Percentiles rank a stretch among this genome's conserved stretches.
phyloP scores from a whole-genome alignment of 2,888 invertebrate species.

The Andrena trimmerana region DNA sequence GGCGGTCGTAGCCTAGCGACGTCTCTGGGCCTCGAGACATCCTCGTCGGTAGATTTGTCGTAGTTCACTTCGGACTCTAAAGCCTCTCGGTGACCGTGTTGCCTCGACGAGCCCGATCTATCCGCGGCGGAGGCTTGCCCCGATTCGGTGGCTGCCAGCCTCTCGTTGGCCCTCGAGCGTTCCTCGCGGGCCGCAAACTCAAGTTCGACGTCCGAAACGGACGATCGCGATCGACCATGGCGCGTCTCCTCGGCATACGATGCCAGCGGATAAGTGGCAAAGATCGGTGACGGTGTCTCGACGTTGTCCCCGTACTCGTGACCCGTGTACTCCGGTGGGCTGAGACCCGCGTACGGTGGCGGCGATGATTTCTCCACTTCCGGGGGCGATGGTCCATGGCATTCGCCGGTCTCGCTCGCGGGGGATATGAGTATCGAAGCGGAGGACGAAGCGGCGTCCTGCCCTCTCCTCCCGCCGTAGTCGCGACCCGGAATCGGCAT shows the following conservation, averaged over 20 bases:
- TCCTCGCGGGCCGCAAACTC: not conserved
- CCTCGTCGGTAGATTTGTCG: slow-evolving; percentile 29
- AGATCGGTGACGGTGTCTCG: slow-evolving; percentile 60
- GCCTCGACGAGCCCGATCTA: not conserved
- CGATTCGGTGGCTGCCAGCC: not conserved
- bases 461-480: not conserved
- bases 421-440: slow-evolving; percentile 55
- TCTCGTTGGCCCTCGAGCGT: not conserved
- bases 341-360: slow-evolving; percentile 60
- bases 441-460: slow-evolving; percentile 21
- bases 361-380: slow-evolving; percentile 31
- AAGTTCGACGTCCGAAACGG: slow-evolving; percentile 21
- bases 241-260: slow-evolving; percentile 54
- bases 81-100: not conserved
- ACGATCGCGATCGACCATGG: slow-evolving; percentile 12
- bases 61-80: not conserved
- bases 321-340: slow-evolving; percentile 65
- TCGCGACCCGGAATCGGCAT: not conserved
- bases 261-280: slow-evolving; percentile 63
- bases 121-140: not conserved
- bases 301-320: slow-evolving; percentile 48
- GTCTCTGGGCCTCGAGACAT: slow-evolving; percentile 64
- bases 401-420: slow-evolving; percentile 45
- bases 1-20: slow-evolving; percentile 81
- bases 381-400: slow-evolving; percentile 13